Evolutionary conservation across 2,113 vertebrate species (phyloP).

Genomic region (Sinocyclocheilus grahami): DNA sequence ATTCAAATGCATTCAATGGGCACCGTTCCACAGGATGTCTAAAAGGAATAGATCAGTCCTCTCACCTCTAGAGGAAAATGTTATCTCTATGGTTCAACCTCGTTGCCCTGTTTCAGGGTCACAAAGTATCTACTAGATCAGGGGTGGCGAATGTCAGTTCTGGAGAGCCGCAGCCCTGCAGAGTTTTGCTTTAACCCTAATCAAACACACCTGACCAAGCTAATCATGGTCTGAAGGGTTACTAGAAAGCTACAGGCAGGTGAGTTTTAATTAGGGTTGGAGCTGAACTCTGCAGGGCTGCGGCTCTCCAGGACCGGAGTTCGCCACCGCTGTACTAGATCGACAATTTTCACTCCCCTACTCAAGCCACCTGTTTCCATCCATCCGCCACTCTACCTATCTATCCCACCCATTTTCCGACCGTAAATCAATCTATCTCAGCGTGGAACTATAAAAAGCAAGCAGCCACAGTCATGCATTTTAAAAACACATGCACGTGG

Average conservation of each 20-base stretch:
- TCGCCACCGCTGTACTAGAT: not conserved
- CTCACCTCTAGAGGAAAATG: constrained; percentile 18
- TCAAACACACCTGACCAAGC: no score
- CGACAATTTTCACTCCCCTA: not conserved
- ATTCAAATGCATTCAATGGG: not conserved
- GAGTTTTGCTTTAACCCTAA: no score
- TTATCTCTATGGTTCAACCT: constrained; percentile 4
- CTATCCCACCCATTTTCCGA: constrained; percentile 45
- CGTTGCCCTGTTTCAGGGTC: not conserved
- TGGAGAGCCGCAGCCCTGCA: no score
- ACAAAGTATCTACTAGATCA: constrained; percentile 21
- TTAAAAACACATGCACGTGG: constrained; percentile 50
- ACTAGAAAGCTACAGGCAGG: no score
- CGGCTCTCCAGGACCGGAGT: no score
- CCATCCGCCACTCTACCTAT: constrained; percentile 33
- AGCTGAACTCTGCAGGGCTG: no score
- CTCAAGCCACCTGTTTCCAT: constrained; percentile 53
- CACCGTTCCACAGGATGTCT: not conserved
- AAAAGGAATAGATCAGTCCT: not conserved
- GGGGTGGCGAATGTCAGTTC: no score
- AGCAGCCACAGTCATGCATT: not conserved
- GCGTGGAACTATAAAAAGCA: constrained; percentile 47
- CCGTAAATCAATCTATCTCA: constrained; percentile 50
- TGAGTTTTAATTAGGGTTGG: no score
- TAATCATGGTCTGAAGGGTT: no score